A percentile compares a stretch with the other conserved stretches of the same genome.
phyloP scores from a whole-genome alignment of 2,888 invertebrate species.

The Strigamia maritima region DNA sequence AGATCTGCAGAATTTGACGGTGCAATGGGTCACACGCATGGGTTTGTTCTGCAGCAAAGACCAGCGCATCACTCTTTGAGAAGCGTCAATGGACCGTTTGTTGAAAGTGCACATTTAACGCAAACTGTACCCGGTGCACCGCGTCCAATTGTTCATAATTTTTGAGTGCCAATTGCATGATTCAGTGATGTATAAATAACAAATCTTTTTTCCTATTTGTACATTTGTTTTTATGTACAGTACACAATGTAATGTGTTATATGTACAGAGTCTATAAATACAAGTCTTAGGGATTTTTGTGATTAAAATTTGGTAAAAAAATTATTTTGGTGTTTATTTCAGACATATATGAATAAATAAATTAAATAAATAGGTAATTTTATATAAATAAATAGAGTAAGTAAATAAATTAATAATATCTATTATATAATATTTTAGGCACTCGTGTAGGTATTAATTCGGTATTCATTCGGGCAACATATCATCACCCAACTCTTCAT shows the following conservation, averaged over 20 bases:
- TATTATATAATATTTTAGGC: too few relatives aligned
- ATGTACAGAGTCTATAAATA: not conserved
- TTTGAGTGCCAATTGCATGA: not conserved
- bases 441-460: not conserved
- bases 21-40: conserved; percentile 10
- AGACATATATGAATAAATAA: not conserved
- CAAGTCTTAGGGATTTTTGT: not conserved
- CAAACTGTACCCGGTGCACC: conserved; percentile 37
- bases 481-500: conserved; percentile 71
- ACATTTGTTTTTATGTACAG: conserved; percentile 19
- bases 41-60: conserved; percentile 19
- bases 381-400: too few relatives aligned
- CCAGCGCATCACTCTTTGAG: not conserved
- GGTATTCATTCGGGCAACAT: conserved; percentile 64
- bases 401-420: too few relatives aligned
- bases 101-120: conserved; percentile 27
- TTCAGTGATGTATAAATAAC: not conserved
- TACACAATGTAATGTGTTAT: not conserved
- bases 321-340: too few relatives aligned
- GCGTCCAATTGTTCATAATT: conserved; percentile 33
- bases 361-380: not conserved
- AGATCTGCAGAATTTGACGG: not conserved
- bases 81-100: conserved; percentile 11
- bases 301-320: not conserved
- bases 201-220: not conserved